Evolutionary conservation across 30 jellyfish, hydroid and myxozoan species (phyloP), one percentile per base, ranked within the genome.

Genomic region (Hydra vulgaris): DNA sequence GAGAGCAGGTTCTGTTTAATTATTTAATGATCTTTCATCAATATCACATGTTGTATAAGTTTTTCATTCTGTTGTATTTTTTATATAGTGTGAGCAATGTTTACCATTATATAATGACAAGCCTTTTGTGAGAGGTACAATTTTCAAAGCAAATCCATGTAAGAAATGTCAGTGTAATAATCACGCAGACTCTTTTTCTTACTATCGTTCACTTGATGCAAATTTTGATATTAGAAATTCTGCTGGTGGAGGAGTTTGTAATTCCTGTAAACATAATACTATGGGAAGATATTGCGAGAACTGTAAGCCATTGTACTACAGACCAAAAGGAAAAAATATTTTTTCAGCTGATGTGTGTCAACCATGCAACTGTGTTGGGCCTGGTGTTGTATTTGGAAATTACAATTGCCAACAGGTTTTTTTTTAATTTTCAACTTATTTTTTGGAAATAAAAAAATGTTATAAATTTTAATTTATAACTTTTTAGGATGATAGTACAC

Each of bases 181-280:
- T 66, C 99, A 93, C 70, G 95, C 99, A 21, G 86, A 79, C 76
- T 74, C 88, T 12, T 93, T 96, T 78, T 72, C 74, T 18, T 93
- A 93, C 85, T 69, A 84, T 79, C 76, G 85, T 53, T 7, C 80
- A 18, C 91, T 88, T 21, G 99, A 94, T 74, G 23, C 88, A 17
- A 78, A 81, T 76, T 95, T 95, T 18, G 79, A 77, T 78, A 79
- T 85, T 86, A 87, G 99, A 52, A 73, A 70, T 26, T 53, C 80
- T 7, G 89, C 89, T 7, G 95, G 96, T 7, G 99, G 99, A 25
- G 99, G 99, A 18, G 96, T 94, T 15, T 94, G 99, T 76, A 88
- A 72, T 68, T 82, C 66, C 72, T 94, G 99, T 75, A 88, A 81
- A 82, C 96, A 94, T 53, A 94, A 94, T 27, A 94, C 99, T 0